Evolutionary conservation across 2,797 vertebrate genomes (phyloP).

Genomic region (Pyrocephalus nanus): DNA sequence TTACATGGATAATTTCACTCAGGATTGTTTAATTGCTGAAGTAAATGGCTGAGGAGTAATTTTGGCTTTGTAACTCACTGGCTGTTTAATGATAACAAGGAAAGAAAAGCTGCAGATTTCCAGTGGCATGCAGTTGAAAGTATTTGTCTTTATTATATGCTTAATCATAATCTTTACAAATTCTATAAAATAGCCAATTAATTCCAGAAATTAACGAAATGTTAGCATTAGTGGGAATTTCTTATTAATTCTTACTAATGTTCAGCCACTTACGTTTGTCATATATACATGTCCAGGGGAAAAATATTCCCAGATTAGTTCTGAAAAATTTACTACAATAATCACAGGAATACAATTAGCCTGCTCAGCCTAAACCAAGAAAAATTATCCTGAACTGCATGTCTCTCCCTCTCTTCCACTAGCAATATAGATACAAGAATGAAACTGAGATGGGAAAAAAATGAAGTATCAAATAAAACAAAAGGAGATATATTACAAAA

Average conservation of each 20-base stretch:
- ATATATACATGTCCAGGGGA: neutral
- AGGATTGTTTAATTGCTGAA: constrained; percentile 10
- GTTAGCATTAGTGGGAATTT: neutral
- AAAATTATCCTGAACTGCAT: neutral
- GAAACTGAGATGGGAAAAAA: neutral
- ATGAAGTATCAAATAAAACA: neutral
- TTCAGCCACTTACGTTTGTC: neutral
- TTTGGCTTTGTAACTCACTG: neutral
- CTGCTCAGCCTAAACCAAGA: neutral
- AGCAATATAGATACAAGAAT: neutral
- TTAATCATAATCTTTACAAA: neutral
- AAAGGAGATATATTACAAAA: neutral
- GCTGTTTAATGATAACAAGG: neutral
- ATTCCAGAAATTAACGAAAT: neutral
- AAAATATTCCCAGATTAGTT: neutral
- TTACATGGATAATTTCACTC: neutral
- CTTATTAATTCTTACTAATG: neutral
- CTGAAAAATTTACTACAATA: neutral
- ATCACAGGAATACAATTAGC: neutral
- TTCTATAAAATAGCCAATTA: neutral
- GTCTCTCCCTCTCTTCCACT: neutral
- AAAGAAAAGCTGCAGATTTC: neutral
- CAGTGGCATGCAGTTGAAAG: neutral
- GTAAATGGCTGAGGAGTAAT: neutral
- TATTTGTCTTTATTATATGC: neutral